These are phyloP conservation scores for Smutsia gigantea DNA, from an alignment of 2,797 vertebrate genomes.

Conservation along the genomic window DNA sequence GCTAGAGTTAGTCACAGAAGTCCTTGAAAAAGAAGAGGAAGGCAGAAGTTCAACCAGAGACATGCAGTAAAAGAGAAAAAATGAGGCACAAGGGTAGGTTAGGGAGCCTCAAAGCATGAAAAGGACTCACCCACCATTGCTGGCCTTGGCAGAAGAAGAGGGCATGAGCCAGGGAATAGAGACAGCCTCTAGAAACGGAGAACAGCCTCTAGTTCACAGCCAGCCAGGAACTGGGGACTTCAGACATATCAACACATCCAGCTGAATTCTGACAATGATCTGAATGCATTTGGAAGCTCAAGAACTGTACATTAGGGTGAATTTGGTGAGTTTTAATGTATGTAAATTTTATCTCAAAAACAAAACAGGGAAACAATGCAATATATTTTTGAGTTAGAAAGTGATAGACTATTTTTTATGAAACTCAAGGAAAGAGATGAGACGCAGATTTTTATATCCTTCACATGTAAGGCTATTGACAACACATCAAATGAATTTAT, in stretches of 20 bases:
- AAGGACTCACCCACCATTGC: too few species aligned
- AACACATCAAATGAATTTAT: not conserved
- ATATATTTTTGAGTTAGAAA: slow-evolving; percentile 9
- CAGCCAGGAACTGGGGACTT: not conserved
- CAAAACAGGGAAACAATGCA: not conserved
- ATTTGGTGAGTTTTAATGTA: not conserved
- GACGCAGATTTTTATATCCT: not conserved
- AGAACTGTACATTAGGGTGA: not conserved
- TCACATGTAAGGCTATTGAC: not conserved
- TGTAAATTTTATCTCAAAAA: not conserved
- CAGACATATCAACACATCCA: not conserved
- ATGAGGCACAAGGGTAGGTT: not conserved
- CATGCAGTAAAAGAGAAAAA: too few species aligned
- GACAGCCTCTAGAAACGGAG: not conserved
- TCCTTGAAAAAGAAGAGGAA: not conserved
- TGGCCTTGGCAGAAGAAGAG: not conserved
- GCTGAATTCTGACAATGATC: not conserved
- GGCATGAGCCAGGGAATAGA: not conserved
- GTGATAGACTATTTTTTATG: not conserved
- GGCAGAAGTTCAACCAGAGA: not conserved
- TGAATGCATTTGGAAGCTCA: not conserved
- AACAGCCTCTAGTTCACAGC: not conserved
- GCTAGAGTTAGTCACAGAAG: not conserved
- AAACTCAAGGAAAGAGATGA: not conserved
- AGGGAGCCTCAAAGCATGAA: not conserved